Evolutionary conservation across 2,113 vertebrate species (phyloP).

Genomic region (Conger conger): DNA sequence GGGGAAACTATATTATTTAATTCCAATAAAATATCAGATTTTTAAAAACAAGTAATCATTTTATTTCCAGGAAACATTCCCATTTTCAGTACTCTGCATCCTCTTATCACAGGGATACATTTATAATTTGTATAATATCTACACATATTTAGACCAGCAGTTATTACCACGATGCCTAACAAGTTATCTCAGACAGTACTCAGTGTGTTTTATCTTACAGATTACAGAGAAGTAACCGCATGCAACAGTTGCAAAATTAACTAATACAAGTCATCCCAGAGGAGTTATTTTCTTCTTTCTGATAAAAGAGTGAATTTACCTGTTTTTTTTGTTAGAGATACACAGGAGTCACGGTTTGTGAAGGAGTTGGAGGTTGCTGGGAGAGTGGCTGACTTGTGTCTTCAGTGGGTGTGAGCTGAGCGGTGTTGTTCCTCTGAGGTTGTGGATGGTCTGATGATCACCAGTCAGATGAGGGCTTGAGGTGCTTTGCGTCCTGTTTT

Average conservation of each 20-base stretch:
- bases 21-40: too few species aligned
- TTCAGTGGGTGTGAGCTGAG: background rate
- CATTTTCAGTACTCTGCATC: too few species aligned
- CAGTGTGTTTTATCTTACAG: background rate
- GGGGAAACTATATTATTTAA: too few species aligned
- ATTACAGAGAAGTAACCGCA: background rate
- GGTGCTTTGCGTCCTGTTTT: slow-evolving; percentile 1
- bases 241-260: too few species aligned
- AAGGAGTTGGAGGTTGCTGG: background rate
- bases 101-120: too few species aligned
- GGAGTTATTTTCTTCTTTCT: background rate
- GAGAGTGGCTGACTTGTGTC: background rate
- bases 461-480: background rate
- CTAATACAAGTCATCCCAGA: too few species aligned
- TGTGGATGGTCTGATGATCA: slow-evolving; percentile 26
- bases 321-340: background rate
- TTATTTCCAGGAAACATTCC: too few species aligned
- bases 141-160: background rate
- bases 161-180: background rate
- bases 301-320: background rate
- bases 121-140: background rate
- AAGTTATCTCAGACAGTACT: background rate
- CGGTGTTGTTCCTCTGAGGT: background rate
- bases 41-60: too few species aligned
- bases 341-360: background rate